Conservation (phyloP, 2,113 vertebrate species). For the Sterna hirundo region DNA sequence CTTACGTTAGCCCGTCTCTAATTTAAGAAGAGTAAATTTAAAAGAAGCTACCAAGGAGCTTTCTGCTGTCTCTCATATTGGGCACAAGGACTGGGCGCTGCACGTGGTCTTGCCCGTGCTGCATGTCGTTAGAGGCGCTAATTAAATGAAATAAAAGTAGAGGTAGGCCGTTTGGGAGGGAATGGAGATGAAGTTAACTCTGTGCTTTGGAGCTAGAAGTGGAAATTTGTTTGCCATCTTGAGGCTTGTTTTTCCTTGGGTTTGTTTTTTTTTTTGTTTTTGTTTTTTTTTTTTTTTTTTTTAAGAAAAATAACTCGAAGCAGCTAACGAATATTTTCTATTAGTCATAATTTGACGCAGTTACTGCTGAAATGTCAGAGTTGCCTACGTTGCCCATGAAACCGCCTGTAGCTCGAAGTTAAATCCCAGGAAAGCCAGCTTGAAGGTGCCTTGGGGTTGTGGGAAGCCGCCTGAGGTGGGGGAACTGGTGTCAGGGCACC, state of each 20-base stretch:
- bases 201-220: not conserved
- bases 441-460: not conserved
- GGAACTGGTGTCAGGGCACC: not conserved
- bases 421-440: not conserved
- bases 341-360: not conserved
- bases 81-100: not conserved
- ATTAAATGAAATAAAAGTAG: not conserved
- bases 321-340: not conserved
- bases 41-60: not conserved
- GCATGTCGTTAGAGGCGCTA: not conserved
- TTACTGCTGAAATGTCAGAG: not conserved
- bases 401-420: not conserved
- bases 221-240: not conserved
- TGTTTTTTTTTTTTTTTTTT: not conserved
- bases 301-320: not conserved
- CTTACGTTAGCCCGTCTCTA: not conserved
- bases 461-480: fast-evolving
- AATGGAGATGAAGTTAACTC: not conserved
- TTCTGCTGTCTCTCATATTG: not conserved
- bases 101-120: not conserved
- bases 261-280: not conserved
- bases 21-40: not conserved
- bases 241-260: not conserved
- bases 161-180: not conserved
- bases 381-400: fast-evolving